Evolutionary conservation across 2,797 vertebrate species (phyloP), one percentile per base, ranked within the genome.

Genomic region (Holocentrus rufus): DNA sequence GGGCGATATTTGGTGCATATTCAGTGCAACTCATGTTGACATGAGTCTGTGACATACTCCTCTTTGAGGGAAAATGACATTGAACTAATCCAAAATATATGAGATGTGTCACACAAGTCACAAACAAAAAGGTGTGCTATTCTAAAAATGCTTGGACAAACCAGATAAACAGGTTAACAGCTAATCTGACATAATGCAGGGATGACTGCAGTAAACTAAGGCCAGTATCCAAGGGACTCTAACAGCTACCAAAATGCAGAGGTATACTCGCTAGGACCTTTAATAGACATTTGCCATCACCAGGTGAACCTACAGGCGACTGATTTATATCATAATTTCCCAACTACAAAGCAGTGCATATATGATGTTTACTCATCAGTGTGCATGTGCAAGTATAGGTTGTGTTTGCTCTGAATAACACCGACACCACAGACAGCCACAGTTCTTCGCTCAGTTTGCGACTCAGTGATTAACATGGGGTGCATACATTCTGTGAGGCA

Each of bases 401-500:
- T 50, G 42, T 31, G 50, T 63, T 54, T 71, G 39, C 11, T 60
- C n/a, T 69, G 50, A 63, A 54, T 5, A 20, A 39, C 25, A 61
- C 15, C 5, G 4, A 25, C 36, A 69, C 44, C 46, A 49, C 18
- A n/a, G 20, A 59, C 49, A 69, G 53, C 22, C 42, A 65, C 53
- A 67, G 34, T 22, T 61, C 25, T 79, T 61, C 70, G 65, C 30
- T 80, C 61, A 87, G 76, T 83, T 72, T 86, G 65, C 42, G 36
- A 83, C 50, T 84, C 79, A 78, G 64, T 86, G 69, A 75, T 62
- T 73, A 84, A 76, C 52, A 66, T 5, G 55, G 46, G 66, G 65
- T 79, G 74, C 53, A 57, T n/a, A 46, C 47, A 74, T 82, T 76
- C 81, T 81, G 31, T 78, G 82, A 90, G 77, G 90, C 88, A 89